Evolutionary conservation across 1,140 invertebrate species (phyloP), one percentile per base, ranked within the genome.

Genomic region (Eubasilissa regina): DNA sequence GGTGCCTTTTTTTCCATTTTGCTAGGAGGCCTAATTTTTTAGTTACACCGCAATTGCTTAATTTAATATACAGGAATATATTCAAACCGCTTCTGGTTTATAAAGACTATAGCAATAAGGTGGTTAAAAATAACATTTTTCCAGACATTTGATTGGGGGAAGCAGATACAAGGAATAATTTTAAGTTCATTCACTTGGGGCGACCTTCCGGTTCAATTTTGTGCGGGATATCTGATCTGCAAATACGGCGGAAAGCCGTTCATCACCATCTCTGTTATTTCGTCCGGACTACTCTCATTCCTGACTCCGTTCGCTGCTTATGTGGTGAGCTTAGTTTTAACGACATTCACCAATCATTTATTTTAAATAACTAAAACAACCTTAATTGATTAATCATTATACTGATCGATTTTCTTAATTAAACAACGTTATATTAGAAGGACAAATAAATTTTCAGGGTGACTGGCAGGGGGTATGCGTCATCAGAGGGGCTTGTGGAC

Each of bases 401-500:
- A n/a, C n/a, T n/a, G n/a, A n/a, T n/a, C n/a, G n/a, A n/a, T n/a
- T n/a, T n/a, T n/a, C n/a, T n/a, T n/a, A n/a, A n/a, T n/a, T n/a
- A n/a, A n/a, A n/a, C n/a, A n/a, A n/a, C n/a, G n/a, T n/a, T n/a
- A n/a, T n/a, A n/a, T n/a, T n/a, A n/a, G n/a, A n/a, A n/a, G n/a
- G n/a, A n/a, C n/a, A n/a, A n/a, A n/a, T n/a, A n/a, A n/a, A n/a
- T n/a, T n/a, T n/a, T n/a, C n/a, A 84, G 85, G 86, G 85, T 0
- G 83, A 72, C 17, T 90, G 90, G 90, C 79, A 89, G 81, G 83
- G 88, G 60, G 82, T 91, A 9, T 89, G 88, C 85, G 62, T 87
- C 87, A 85, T 90, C 25, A 86, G 94, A 21, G 87, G 94, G 3
- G 83, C 92, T 6, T 93, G 94, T 87, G 94, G 94, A n/a, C 85